Evolutionary conservation across 2,113 vertebrate genomes (phyloP).

Genomic region (Macrotis lagotis): DNA sequence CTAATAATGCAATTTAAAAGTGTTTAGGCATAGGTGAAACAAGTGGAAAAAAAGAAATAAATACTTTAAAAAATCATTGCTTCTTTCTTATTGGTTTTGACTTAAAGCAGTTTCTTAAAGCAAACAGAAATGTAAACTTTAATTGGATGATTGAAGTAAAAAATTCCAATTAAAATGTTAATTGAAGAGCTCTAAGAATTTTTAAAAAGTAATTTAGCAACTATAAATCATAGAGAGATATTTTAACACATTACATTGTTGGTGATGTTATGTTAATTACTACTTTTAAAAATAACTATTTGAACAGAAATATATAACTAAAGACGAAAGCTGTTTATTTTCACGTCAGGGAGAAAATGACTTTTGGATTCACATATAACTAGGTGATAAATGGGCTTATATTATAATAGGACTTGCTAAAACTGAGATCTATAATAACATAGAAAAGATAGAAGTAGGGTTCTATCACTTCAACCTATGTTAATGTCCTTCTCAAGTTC

Average conservation of each 20-base stretch:
- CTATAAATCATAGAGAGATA: not conserved
- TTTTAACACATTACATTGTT: not conserved
- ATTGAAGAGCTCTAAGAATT: not conserved
- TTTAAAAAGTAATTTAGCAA: not conserved
- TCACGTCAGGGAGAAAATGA: not conserved
- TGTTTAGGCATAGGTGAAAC: constrained; percentile 14
- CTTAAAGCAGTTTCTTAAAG: not conserved
- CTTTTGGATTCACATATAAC: not conserved
- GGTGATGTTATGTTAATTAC: not conserved
- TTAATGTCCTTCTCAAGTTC: not conserved
- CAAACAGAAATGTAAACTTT: not conserved
- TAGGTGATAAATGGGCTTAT: not conserved
- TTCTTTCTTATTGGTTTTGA: constrained; percentile 19
- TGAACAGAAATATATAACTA: not conserved
- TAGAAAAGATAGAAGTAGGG: not conserved
- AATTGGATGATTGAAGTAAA: not conserved
- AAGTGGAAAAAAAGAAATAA: not conserved
- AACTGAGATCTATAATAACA: not conserved
- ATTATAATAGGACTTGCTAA: not conserved
- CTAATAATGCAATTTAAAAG: constrained; percentile 1
- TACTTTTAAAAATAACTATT: not conserved
- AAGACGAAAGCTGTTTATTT: not conserved
- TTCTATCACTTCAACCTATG: not conserved
- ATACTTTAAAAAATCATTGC: not conserved
- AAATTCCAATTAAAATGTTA: not conserved